Evolutionary conservation across 2,797 vertebrate species (phyloP).

Genomic region (Neosilurus mollespiculum): DNA sequence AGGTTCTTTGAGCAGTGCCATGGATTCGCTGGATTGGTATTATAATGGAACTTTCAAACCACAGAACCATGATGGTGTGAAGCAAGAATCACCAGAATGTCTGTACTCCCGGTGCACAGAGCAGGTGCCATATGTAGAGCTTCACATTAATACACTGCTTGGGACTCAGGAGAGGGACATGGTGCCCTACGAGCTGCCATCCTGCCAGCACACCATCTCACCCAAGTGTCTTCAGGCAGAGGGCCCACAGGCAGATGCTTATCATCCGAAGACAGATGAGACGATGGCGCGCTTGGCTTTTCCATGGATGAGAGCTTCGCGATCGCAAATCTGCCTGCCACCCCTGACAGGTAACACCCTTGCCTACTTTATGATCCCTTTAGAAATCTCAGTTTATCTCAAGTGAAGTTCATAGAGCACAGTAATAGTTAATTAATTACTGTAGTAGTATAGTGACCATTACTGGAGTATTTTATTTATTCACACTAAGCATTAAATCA

Average conservation of each 20-base stretch:
- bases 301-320: slow-evolving; percentile 61
- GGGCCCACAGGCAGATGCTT: slow-evolving; percentile 20
- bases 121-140: slow-evolving; percentile 32
- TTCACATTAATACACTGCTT: slow-evolving; percentile 36
- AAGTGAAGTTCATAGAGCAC: not conserved
- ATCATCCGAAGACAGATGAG: slow-evolving; percentile 16
- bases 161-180: slow-evolving; percentile 37
- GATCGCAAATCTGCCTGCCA: slow-evolving; percentile 48
- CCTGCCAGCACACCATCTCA: slow-evolving; percentile 46
- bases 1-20: slow-evolving; percentile 14
- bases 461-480: not conserved
- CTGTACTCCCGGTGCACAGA: slow-evolving; percentile 44
- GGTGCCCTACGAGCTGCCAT: slow-evolving; percentile 34
- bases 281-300: slow-evolving; percentile 37
- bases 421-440: not conserved
- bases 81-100: slow-evolving; percentile 51
- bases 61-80: slow-evolving; percentile 38
- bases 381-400: not conserved
- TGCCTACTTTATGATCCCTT: not conserved
- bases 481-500: not conserved
- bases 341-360: slow-evolving; percentile 28
- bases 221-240: slow-evolving; percentile 31
- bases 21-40: slow-evolving; percentile 56
- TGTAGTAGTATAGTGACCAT: not conserved
- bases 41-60: slow-evolving; percentile 42